A percentile compares a stretch with the other conserved stretches of the same genome.
phyloP scores from a whole-genome alignment of 2,113 vertebrate genomes.

The Herpetotheres cachinnans region DNA sequence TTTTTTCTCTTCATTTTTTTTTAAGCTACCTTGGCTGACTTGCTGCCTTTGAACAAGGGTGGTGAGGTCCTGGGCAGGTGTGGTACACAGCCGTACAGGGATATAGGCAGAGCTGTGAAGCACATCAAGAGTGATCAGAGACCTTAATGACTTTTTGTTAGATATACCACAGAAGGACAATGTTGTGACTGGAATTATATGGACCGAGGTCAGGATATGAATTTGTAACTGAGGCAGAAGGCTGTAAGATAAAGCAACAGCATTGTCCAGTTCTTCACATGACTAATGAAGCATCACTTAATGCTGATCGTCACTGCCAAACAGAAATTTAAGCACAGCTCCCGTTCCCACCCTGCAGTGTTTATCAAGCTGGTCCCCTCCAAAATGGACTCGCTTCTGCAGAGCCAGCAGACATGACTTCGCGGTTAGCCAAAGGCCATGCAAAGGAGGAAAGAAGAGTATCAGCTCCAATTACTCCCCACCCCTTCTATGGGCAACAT shows the following conservation, averaged over 20 bases:
- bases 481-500: not conserved
- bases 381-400: not conserved
- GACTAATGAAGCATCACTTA: not conserved
- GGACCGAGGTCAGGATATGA: not conserved
- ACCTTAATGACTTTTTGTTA: not conserved
- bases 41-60: not conserved
- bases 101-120: not conserved
- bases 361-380: not conserved
- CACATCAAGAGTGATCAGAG: not conserved
- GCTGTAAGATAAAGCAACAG: not conserved
- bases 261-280: not conserved
- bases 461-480: not conserved
- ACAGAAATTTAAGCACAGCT: not conserved
- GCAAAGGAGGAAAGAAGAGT: not conserved
- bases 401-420: not conserved
- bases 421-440: not conserved
- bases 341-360: not conserved
- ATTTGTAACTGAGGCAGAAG: not conserved
- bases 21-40: not conserved
- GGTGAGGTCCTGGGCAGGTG: not conserved
- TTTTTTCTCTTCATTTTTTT: not conserved
- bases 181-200: not conserved
- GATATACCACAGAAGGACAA: not conserved
- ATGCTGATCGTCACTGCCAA: not conserved
- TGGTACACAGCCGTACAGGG: not conserved